Percentiles rank a stretch among this genome's conserved stretches.
Conservation (phyloP, 2,113 vertebrate species). For the Oncorhynchus clarkii region DNA sequence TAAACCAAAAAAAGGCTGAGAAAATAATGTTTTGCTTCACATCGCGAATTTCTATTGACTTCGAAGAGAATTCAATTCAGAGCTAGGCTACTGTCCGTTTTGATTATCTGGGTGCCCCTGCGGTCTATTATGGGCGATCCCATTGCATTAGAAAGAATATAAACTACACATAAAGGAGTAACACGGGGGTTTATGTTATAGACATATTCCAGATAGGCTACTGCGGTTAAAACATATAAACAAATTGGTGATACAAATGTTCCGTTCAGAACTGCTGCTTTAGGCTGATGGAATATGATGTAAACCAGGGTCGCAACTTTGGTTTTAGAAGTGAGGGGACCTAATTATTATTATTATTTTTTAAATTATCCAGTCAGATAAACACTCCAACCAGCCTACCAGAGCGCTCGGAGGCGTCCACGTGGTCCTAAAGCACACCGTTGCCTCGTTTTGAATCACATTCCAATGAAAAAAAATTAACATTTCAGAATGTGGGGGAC, state of each 20-base stretch:
- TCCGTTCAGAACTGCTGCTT: background rate
- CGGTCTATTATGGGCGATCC: background rate
- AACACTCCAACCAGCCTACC: too few relatives aligned
- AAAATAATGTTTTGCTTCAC: conserved; percentile 61
- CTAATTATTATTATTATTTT: too few relatives aligned
- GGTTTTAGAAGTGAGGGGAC: too few relatives aligned
- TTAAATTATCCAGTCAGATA: too few relatives aligned
- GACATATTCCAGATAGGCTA: background rate
- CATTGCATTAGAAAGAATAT: background rate
- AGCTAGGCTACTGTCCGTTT: conserved; percentile 31
- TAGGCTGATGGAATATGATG: background rate
- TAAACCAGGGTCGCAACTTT: too few relatives aligned
- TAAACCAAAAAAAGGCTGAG: conserved; percentile 48
- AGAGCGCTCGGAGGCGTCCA: too few relatives aligned
- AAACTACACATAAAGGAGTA: background rate
- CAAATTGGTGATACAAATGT: background rate
- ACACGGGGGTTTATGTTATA: background rate
- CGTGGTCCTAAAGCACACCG: too few relatives aligned
- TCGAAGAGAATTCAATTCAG: conserved; percentile 13
- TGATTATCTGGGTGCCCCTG: conserved; percentile 29
- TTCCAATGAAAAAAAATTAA: too few relatives aligned
- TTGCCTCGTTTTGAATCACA: too few relatives aligned
- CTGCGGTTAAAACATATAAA: background rate
- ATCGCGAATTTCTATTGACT: conserved; percentile 22
- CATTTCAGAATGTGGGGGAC: too few relatives aligned